These are phyloP conservation scores for Xenentodon cancila DNA, from an alignment of 2,797 vertebrate species.

Conservation along the genomic window DNA sequence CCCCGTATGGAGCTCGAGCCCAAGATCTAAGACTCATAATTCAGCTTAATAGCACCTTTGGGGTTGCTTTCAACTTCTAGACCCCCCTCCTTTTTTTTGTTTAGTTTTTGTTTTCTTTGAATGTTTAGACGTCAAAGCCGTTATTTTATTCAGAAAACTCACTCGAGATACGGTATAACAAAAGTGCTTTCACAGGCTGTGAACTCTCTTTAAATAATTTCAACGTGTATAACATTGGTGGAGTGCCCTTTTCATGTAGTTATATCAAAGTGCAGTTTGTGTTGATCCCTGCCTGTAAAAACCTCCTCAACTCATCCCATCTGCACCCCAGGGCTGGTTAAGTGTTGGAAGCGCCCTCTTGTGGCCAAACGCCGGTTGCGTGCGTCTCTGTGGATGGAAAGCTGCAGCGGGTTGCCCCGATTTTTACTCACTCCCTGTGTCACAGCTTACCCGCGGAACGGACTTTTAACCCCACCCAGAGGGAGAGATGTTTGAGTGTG, in stretches of 20 bases:
- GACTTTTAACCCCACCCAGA: conserved; percentile 66
- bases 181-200: no score
- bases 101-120: no score
- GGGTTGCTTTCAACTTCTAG: no score
- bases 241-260: not conserved
- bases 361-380: conserved; percentile 57
- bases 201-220: no score
- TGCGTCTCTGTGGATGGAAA: conserved; percentile 67
- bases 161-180: no score
- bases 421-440: conserved; percentile 71
- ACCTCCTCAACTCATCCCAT: conserved; percentile 10
- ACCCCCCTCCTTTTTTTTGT: no score
- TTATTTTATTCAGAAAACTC: no score
- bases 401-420: conserved; percentile 48
- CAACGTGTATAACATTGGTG: not conserved
- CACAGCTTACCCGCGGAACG: conserved; percentile 71
- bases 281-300: no score
- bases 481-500: conserved; percentile 44
- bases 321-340: conserved; percentile 76
- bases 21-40: no score
- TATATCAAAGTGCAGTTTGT: not conserved
- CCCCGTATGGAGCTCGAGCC: no score
- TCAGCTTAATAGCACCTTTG: no score
- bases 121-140: no score
- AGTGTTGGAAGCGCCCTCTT: conserved; percentile 60